phyloP scores from a whole-genome alignment of 2,888 invertebrate genomes.

The Andrena trimmerana region DNA sequence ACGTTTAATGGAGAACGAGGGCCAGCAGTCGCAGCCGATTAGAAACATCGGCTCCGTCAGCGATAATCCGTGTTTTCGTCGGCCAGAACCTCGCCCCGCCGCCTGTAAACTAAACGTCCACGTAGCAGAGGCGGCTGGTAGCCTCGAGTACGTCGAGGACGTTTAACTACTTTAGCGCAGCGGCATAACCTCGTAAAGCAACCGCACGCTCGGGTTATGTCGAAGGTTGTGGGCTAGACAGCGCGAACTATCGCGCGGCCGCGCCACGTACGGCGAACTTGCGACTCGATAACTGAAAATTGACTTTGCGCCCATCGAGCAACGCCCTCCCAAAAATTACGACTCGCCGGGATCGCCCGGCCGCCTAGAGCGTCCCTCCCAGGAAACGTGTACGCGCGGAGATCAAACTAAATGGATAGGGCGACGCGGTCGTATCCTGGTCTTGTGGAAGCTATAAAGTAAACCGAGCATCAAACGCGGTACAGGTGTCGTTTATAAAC shows the following conservation, averaged over 20 bases:
- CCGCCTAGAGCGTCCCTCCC: neutral
- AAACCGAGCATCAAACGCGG: constrained; percentile 49
- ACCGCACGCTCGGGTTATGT: constrained; percentile 60
- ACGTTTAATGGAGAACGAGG: constrained; percentile 4
- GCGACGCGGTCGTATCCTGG: constrained; percentile 14
- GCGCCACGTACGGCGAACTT: constrained; percentile 42
- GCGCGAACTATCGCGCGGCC: constrained; percentile 57
- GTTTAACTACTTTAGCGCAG: constrained; percentile 66
- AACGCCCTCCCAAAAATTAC: constrained; percentile 58
- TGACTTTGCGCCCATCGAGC: constrained; percentile 55
- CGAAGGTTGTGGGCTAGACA: constrained; percentile 53
- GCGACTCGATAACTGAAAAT: constrained; percentile 63
- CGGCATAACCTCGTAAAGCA: constrained; percentile 68
- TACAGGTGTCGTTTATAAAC: constrained; percentile 50
- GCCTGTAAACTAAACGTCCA: constrained; percentile 35
- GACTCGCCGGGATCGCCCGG: neutral
- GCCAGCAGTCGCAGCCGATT: constrained; percentile 22
- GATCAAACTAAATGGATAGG: constrained; percentile 28
- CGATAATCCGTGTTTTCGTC: constrained; percentile 41
- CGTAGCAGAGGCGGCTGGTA: neutral
- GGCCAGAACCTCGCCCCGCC: neutral
- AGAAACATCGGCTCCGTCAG: constrained; percentile 21
- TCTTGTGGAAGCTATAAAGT: constrained; percentile 47
- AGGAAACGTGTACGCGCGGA: constrained; percentile 5
- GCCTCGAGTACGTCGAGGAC: constrained; percentile 24